Evolutionary conservation across 2,797 vertebrate genomes (phyloP), one percentile per base, ranked within the genome.

Genomic region (Leuciscus waleckii): DNA sequence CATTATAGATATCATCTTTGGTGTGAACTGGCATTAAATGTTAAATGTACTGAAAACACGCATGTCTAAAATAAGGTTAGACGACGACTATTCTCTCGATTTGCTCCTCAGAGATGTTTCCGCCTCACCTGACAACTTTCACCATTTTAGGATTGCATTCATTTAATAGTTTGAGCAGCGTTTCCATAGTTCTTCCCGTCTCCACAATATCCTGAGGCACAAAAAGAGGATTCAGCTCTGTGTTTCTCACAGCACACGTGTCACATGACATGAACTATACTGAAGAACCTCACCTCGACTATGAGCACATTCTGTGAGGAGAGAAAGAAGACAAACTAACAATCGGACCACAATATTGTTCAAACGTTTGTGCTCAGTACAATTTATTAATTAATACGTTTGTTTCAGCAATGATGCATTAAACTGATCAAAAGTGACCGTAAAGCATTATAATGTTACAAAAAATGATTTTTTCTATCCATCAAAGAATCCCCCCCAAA

Each of bases 141-240:
- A 98, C 94, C 95, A 95, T 96, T 86, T 96, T 96, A 87, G 97
- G 96, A 86, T 95, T 88, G 6, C 93, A 94, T 85, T 95, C 92
- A 81, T 91, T 93, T 85, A 97, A 91, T 89, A 95, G 91, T 61
- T 94, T 93, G 6, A 97, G 94, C 7, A 97, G 90, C 0, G 95
- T 95, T 92, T 95, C 94, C 93, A 96, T 97, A 8, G 95, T 97
- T 92, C 91, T 93, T n/a, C 96, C 96, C 0, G 95, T 97, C 91
- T 97, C 96, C 43, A 97, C 95, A 82, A 96, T 96, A 75, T 97
- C 96, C 96, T 98, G 85, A 73, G 91, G 89, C 16, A 85, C 21
- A 90, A 68, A 68, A 73, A 81, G 35, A 80, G 16, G 71, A 79
- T 23, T 41, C 7, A n/a, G 1, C 7, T 54, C 39, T 2, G 21